phyloP scores from a whole-genome alignment of 2,888 invertebrate species.

The Chrysolina americana region DNA sequence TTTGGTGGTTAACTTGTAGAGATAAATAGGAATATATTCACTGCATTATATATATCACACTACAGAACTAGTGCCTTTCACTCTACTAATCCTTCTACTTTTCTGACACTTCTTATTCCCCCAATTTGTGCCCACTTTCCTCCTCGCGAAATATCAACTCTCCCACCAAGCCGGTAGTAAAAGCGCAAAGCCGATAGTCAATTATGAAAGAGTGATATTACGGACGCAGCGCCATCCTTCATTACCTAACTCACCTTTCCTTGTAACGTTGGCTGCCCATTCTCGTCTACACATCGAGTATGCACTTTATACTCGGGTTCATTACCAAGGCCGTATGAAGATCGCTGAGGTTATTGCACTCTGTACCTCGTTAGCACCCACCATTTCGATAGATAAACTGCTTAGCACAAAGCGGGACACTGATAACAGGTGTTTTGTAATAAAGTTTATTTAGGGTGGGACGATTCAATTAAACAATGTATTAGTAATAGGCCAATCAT shows the following conservation, averaged over 20 bases:
- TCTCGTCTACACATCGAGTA: constrained; percentile 28
- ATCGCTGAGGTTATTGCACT: constrained; percentile 57
- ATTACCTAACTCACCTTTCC: constrained; percentile 23
- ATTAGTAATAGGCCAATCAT: no score
- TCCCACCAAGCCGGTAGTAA: neutral
- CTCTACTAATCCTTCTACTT: neutral
- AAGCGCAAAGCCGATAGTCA: neutral
- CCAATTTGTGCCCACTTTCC: neutral
- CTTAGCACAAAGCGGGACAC: neutral
- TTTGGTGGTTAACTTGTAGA: no score
- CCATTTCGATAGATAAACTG: constrained; percentile 35
- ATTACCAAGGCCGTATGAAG: constrained; percentile 62
- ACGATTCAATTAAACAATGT: no score
- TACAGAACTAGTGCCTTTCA: neutral
- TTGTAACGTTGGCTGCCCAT: constrained; percentile 10
- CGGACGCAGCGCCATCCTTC: constrained; percentile 10
- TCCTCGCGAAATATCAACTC: neutral
- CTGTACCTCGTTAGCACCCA: constrained; percentile 49
- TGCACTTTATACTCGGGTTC: constrained; percentile 55
- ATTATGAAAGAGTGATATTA: constrained; percentile 6
- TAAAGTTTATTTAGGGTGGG: neutral
- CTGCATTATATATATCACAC: no score
- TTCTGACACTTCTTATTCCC: neutral
- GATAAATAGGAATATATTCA: no score
- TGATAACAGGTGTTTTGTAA: neutral